phyloP scores from a whole-genome alignment of 2,888 invertebrate species.

The Altica lythri region DNA sequence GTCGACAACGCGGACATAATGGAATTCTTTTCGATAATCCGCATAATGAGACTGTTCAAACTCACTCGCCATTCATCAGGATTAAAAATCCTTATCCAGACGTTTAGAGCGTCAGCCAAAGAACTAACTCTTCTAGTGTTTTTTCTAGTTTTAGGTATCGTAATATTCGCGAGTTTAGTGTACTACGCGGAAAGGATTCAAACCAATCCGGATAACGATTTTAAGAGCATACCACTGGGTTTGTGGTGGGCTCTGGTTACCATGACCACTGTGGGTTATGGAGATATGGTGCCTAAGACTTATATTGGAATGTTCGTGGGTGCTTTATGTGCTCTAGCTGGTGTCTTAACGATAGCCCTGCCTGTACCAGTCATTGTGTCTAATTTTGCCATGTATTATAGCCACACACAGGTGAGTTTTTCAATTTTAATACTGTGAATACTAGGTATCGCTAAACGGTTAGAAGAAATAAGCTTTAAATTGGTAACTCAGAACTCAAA shows the following conservation, averaged over 20 bases:
- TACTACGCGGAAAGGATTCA: constrained; percentile 95
- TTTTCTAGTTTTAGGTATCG: constrained; percentile 96
- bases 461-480: too few relatives aligned
- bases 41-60: constrained; percentile 97
- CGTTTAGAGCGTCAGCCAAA: constrained; percentile 95
- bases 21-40: constrained; percentile 96
- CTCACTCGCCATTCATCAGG: constrained; percentile 96
- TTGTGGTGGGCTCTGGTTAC: constrained; percentile 99
- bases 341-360: constrained; percentile 97
- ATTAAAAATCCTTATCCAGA: constrained; percentile 96
- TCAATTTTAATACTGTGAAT: background rate
- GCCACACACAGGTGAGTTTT: constrained; percentile 71
- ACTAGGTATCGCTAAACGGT: too few relatives aligned
- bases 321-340: constrained; percentile 95
- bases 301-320: constrained; percentile 99
- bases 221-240: constrained; percentile 96
- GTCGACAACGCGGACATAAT: constrained; percentile 94
- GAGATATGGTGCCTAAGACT: constrained; percentile 98
- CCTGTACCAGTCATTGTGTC: constrained; percentile 99
- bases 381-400: constrained; percentile 97
- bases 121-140: constrained; percentile 95
- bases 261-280: constrained; percentile 98
- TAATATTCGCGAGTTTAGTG: constrained; percentile 96
- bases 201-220: constrained; percentile 94
- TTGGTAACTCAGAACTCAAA: too few relatives aligned